Evolutionary conservation across 2,797 vertebrate genomes (phyloP), one percentile per base, ranked within the genome.

Genomic region (Synaphobranchus kaupii): DNA sequence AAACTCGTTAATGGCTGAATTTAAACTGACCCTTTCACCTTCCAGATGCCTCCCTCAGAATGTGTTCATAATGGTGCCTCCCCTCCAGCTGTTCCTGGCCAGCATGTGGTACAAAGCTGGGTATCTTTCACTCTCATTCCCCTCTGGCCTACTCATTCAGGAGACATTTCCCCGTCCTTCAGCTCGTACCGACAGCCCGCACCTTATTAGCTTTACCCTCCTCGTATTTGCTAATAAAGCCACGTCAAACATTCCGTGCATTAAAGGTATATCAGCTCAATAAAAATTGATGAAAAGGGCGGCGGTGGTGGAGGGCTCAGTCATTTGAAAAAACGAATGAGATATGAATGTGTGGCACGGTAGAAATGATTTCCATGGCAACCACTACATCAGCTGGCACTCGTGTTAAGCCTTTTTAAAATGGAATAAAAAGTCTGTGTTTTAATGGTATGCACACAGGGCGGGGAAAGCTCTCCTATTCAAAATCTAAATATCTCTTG

Each of bases 401-500:
- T 22, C 9, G 50, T 22, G 1, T 9, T n/a, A 48, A 25, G 44
- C 78, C 44, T n/a, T 50, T 50, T 81, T 47, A 81, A 81, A 81
- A 25, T 25, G 47, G 22, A 50, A 81, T 9, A 50, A 81, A 50
- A 76, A 81, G 47, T n/a, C 44, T n/a, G 6, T 81, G 20, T 48
- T 81, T 22, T 81, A 48, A 50, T 50, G 20, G 25, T 31, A 22
- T 22, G 47, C 20, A 44, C 44, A 81, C 22, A 4, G 4, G 50
- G 22, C 78, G 25, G n/a, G 25, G 47, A 48, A 50, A 50, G 44
- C 1, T 10, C 78, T 81, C 3, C 7, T 81, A 25, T 81, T 81
- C 12, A 44, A 81, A 81, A 81, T 81, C 78, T 50, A 81, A 50
- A 50, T 81, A 81, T 81, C 78, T 81, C n/a, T 81, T 81, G 78